These are phyloP conservation scores for Baccha elongata DNA, from an alignment of 2,888 invertebrate species.

Conservation along the genomic window DNA sequence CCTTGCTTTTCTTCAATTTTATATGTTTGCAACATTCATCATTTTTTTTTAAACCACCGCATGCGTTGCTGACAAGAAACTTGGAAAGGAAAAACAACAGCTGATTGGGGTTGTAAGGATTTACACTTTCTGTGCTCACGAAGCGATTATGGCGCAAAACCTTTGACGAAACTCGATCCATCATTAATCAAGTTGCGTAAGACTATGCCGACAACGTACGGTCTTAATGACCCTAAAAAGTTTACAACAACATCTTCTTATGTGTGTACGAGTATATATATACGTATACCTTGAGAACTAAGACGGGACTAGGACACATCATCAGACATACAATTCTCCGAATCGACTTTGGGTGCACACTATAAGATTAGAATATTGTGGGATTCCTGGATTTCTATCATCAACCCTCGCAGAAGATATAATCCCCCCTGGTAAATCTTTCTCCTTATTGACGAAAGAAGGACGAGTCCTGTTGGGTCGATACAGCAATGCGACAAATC, in stretches of 20 bases:
- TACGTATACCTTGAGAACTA: constrained; percentile 17
- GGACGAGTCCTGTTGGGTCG: background rate
- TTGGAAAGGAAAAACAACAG: constrained; percentile 56
- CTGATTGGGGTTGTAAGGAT: constrained; percentile 42
- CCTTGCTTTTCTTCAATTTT: constrained; percentile 4
- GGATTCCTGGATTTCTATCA: constrained; percentile 11
- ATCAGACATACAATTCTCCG: background rate
- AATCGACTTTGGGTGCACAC: background rate
- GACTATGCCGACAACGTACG: background rate
- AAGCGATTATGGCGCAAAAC: constrained; percentile 62
- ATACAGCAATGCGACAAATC: constrained; percentile 66
- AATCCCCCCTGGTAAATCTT: constrained; percentile 21
- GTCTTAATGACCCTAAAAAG: constrained; percentile 49
- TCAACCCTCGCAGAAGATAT: constrained; percentile 45
- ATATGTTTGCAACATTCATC: constrained; percentile 51
- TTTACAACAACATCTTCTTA: constrained; percentile 1
- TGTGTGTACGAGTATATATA: too few relatives aligned
- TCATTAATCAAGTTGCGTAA: constrained; percentile 62
- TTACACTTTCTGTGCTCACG: constrained; percentile 30
- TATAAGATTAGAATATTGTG: constrained; percentile 44
- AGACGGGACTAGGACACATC: background rate
- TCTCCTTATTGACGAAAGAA: background rate
- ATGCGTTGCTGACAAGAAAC: constrained; percentile 51
- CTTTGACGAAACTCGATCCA: constrained; percentile 65
- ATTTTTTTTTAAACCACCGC: constrained; percentile 61